Percentiles rank a stretch among this genome's conserved stretches.
Evolutionary conservation across 2,797 vertebrate species (phyloP).

Genomic region (Antrozous pallidus): DNA sequence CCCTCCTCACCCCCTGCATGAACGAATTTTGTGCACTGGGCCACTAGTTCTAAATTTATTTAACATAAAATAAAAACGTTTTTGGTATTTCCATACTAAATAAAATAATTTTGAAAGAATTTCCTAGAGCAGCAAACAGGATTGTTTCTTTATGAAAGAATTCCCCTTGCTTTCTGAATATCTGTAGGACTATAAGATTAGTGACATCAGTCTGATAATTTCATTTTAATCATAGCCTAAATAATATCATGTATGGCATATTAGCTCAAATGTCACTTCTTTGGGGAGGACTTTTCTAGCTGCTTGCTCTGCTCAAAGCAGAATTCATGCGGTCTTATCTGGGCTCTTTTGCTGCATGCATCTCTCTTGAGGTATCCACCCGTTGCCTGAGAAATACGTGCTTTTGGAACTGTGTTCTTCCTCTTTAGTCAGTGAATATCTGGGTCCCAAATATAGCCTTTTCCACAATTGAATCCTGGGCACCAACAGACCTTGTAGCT

Average conservation of each 20-base stretch:
- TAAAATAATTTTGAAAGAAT: constrained; percentile 20
- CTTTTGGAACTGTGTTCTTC: not conserved
- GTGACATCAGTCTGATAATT: not conserved
- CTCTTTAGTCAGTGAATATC: not conserved
- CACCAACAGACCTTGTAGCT: not conserved
- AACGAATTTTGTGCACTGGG: no score
- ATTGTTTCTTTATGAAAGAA: not conserved
- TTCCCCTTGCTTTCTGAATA: not conserved
- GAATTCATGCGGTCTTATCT: not conserved
- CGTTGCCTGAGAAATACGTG: not conserved
- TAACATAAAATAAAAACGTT: not conserved
- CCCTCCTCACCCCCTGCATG: no score
- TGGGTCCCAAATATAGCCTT: not conserved
- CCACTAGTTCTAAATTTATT: constrained; percentile 44
- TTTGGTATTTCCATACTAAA: constrained; percentile 37
- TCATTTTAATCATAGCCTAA: constrained; percentile 4
- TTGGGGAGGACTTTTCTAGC: not conserved
- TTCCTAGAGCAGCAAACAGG: not conserved
- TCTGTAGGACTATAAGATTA: not conserved
- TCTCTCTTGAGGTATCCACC: not conserved
- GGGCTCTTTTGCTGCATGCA: not conserved
- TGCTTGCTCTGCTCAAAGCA: not conserved
- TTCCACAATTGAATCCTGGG: not conserved
- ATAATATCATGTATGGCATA: not conserved
- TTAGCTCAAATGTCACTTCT: constrained; percentile 11